These are phyloP conservation scores for Aleiodes testaceus DNA, from an alignment of 2,888 invertebrate genomes.

Conservation along the genomic window DNA sequence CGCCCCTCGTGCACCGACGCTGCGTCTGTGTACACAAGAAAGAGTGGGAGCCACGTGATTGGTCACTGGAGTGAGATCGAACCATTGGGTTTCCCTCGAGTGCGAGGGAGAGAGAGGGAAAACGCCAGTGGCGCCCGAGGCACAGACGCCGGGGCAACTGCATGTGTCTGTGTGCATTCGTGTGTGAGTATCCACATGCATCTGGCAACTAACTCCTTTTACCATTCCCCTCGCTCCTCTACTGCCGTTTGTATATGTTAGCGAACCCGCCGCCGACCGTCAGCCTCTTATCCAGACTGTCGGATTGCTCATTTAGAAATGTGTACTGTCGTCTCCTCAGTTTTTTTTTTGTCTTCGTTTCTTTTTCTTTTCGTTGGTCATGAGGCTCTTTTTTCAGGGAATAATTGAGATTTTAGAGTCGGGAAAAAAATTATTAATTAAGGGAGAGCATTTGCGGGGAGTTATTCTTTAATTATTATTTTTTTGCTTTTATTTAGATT, in stretches of 20 bases:
- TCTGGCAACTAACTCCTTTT: constrained; percentile 15
- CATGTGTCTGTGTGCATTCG: constrained; percentile 16
- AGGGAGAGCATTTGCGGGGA: no score
- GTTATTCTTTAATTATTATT: no score
- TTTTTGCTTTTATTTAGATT: not conserved
- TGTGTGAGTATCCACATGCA: constrained; percentile 20
- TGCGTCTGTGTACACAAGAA: constrained; percentile 15
- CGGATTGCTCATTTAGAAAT: constrained; percentile 47
- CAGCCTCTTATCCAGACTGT: constrained; percentile 44
- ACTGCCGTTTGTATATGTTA: constrained; percentile 17
- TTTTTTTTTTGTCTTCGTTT: constrained; percentile 11
- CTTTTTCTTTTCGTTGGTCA: not conserved
- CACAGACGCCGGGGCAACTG: constrained; percentile 55
- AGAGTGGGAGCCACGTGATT: constrained; percentile 19
- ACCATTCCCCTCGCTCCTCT: constrained; percentile 11
- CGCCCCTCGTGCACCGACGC: not conserved
- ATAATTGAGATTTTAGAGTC: no score
- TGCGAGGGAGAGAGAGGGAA: constrained; percentile 35
- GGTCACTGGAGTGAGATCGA: constrained; percentile 1
- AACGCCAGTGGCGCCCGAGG: constrained; percentile 56
- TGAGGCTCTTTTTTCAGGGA: not conserved
- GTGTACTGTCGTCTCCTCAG: constrained; percentile 27
- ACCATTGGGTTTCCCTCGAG: not conserved
- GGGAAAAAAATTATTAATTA: no score
- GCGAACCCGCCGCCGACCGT: constrained; percentile 44